Evolutionary conservation across 2,888 invertebrate species (phyloP), one percentile per base, ranked within the genome.

Genomic region (Boloria euphrosyne): DNA sequence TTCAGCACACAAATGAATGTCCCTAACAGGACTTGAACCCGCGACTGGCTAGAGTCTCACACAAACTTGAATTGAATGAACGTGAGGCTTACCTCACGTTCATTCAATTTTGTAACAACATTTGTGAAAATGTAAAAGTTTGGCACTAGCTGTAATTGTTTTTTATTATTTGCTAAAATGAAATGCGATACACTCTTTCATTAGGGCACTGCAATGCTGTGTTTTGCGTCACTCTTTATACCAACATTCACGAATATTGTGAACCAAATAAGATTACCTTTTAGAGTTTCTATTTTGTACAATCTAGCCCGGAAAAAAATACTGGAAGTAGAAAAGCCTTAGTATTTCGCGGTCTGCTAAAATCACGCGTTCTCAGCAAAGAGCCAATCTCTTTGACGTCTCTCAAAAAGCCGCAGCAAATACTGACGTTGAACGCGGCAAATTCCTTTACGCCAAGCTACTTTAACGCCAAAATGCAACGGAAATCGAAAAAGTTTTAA

Each of bases 301-400:
- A 59, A 7, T 27, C 31, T 31, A 49, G 47, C 31, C 17, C 49
- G 27, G 16, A 49, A 59, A 59, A 65, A 65, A 58, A 58, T 58
- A 51, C 17, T 47, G 47, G 13, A 58, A 51, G 58, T 50, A 44
- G 51, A 59, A 64, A 64, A 58, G 18, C 27, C 64, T 31, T n/a
- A 38, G 58, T 52, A 53, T 59, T 64, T 59, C 58, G 64, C 59
- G 64, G 58, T 59, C 58, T 59, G 55, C 18, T 57, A 52, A 65
- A 61, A 59, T 61, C 65, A 52, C 60, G 54, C 49, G 38, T 57
- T 60, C 49, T 59, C 59, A 59, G 44, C 49, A 54, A 46, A 53
- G 60, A 60, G 55, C 51, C 51, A 55, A 60, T 67, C 64, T 57
- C 67, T 64, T 60, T 67, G 60, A 52, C 60, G 67, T 51, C 55